phyloP scores from a whole-genome alignment of 2,888 invertebrate species.

The Mechanitis messenoides region DNA sequence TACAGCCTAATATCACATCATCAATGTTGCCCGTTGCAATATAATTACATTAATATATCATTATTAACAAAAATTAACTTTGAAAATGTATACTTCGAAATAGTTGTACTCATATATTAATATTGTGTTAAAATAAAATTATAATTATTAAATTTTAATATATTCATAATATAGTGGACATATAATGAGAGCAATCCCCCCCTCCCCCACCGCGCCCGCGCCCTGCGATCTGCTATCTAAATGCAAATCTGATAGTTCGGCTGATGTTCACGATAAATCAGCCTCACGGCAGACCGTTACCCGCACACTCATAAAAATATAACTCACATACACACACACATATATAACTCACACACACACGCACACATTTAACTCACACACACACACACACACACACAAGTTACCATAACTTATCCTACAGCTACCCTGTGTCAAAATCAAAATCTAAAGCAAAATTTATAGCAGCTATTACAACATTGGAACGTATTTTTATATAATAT shows the following conservation, averaged over 20 bases:
- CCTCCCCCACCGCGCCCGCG: conserved; percentile 34
- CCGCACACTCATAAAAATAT: conserved; percentile 40
- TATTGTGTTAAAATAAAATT: background rate
- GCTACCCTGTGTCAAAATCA: conserved; percentile 6
- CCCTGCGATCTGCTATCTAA: conserved; percentile 61
- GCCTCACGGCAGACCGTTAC: conserved; percentile 58
- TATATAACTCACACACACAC: too few relatives aligned
- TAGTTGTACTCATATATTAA: conserved; percentile 6
- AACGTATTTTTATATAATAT: conserved; percentile 5
- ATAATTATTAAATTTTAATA: conserved; percentile 31
- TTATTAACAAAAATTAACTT: conserved; percentile 9
- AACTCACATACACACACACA: conserved; percentile 22
- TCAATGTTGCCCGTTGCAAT: conserved; percentile 8
- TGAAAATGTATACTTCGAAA: conserved; percentile 3
- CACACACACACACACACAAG: conserved; percentile 36
- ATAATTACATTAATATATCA: conserved; percentile 11
- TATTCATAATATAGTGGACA: conserved; percentile 64
- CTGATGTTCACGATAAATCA: conserved; percentile 73
- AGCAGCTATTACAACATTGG: conserved; percentile 1
- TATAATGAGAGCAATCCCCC: conserved; percentile 14
- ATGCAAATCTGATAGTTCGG: conserved; percentile 75
- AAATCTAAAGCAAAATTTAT: conserved; percentile 7
- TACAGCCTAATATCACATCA: conserved; percentile 19
- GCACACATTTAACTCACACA: conserved; percentile 2
- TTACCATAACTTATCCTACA: conserved; percentile 1